A percentile compares a stretch with the other conserved stretches of the same genome.
phyloP scores from a whole-genome alignment of 2,888 invertebrate genomes.

The Lycaena phlaeas region DNA sequence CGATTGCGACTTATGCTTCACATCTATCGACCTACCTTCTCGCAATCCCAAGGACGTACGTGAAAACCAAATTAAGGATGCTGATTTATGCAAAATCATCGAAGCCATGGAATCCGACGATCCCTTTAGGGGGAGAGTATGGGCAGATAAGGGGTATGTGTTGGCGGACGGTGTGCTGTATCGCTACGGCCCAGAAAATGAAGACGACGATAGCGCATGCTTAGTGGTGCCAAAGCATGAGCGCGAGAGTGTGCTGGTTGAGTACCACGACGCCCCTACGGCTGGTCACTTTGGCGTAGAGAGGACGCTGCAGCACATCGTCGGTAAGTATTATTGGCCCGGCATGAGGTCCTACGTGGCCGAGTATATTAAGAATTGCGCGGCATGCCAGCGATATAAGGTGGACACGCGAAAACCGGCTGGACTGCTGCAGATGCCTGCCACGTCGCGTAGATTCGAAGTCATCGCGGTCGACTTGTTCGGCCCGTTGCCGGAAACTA shows the following conservation, averaged over 20 bases:
- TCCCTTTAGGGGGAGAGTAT: constrained; percentile 14
- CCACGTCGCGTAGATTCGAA: too few species aligned
- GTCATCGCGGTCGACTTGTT: too few species aligned
- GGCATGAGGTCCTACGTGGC: constrained; percentile 19
- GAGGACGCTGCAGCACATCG: constrained; percentile 15
- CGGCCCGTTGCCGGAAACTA: neutral
- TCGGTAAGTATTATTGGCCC: constrained; percentile 18
- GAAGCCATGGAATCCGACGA: constrained; percentile 16
- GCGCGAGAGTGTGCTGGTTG: neutral
- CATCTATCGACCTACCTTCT: too few species aligned
- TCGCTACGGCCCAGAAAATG: neutral
- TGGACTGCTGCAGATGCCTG: too few species aligned
- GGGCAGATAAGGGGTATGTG: constrained; percentile 14
- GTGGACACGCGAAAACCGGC: too few species aligned
- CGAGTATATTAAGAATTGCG: constrained; percentile 7
- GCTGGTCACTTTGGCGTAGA: constrained; percentile 11
- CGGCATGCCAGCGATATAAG: too few species aligned
- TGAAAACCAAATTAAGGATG: constrained; percentile 7
- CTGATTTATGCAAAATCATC: constrained; percentile 14
- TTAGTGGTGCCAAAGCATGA: neutral
- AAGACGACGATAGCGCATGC: neutral
- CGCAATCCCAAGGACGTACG: neutral
- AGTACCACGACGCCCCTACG: neutral
- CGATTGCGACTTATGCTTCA: too few species aligned
- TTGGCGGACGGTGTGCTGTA: constrained; percentile 9